Evolutionary conservation across 2,797 vertebrate species (phyloP).

Genomic region (Apogon hyalosoma): DNA sequence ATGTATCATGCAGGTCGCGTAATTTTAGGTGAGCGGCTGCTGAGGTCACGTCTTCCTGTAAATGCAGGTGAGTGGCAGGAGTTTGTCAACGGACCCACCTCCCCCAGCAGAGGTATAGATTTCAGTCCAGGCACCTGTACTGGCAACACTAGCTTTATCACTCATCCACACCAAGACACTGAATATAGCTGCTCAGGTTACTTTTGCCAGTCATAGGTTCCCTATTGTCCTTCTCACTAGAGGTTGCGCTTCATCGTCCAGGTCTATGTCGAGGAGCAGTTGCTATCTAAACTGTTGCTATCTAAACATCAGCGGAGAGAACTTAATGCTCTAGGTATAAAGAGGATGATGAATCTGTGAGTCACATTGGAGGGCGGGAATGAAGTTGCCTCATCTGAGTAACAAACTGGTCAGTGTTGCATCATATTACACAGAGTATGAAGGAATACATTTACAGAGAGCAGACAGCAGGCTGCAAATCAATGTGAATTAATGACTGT

Average conservation of each 20-base stretch:
- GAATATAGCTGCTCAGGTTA: slow-evolving; percentile 82
- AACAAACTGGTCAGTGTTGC: background rate
- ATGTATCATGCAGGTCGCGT: slow-evolving; percentile 2
- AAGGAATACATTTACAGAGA: background rate
- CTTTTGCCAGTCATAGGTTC: slow-evolving; percentile 55
- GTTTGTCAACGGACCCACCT: slow-evolving; percentile 53
- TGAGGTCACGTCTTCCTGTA: slow-evolving; percentile 52
- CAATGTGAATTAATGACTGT: background rate
- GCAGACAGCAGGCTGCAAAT: background rate
- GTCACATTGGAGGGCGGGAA: slow-evolving; percentile 78
- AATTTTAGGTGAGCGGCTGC: slow-evolving; percentile 29
- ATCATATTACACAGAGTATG: background rate
- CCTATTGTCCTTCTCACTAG: slow-evolving; percentile 59
- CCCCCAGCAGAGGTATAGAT: slow-evolving; percentile 70
- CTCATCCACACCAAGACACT: slow-evolving; percentile 78
- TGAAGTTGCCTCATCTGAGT: slow-evolving; percentile 14
- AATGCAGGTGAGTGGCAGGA: slow-evolving; percentile 54
- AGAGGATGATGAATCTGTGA: background rate
- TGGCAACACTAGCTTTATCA: slow-evolving; percentile 67
- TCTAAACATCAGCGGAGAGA: background rate
- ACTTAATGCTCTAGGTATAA: background rate
- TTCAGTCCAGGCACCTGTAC: slow-evolving; percentile 66
- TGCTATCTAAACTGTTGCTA: background rate
- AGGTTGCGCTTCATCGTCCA: slow-evolving; percentile 53
- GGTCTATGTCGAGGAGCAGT: slow-evolving; percentile 36